These are phyloP conservation scores for Diachasma alloeum DNA, from an alignment of 1,140 invertebrate species.

Conservation along the genomic window DNA sequence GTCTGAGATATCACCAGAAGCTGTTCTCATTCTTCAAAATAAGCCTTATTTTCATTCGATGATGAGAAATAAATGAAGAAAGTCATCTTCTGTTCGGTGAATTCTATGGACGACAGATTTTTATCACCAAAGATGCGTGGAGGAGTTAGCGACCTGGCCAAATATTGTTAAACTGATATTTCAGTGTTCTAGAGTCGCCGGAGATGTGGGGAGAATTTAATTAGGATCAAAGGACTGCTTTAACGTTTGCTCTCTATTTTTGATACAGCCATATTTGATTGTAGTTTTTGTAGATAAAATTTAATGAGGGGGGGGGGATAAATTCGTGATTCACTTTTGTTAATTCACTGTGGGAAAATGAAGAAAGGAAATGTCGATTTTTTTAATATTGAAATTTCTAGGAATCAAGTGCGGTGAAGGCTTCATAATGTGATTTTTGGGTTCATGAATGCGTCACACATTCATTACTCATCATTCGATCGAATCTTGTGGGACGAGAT, in stretches of 20 bases:
- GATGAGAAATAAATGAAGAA: no score
- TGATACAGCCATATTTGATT: constrained; percentile 43
- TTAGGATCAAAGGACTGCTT: constrained; percentile 33
- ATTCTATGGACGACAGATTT: constrained; percentile 45
- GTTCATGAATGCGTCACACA: not conserved
- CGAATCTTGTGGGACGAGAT: not conserved
- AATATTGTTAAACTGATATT: constrained; percentile 60
- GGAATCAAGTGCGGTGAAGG: no score
- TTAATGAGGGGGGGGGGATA: no score
- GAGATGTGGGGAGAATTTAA: constrained; percentile 33
- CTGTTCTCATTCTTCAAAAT: no score
- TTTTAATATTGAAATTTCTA: no score
- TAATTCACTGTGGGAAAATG: not conserved
- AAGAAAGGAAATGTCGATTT: no score
- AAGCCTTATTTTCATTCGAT: no score
- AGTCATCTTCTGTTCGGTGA: not conserved
- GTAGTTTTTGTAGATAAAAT: constrained; percentile 1
- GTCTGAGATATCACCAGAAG: no score
- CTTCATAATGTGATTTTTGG: no score
- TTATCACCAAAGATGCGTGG: constrained; percentile 56
- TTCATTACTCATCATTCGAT: not conserved
- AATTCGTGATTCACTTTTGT: no score
- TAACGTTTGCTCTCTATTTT: constrained; percentile 63
- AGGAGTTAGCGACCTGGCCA: constrained; percentile 52
- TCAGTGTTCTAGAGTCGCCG: constrained; percentile 52